phyloP scores from a whole-genome alignment of 2,888 invertebrate genomes.

The Deroplatys truncata region DNA sequence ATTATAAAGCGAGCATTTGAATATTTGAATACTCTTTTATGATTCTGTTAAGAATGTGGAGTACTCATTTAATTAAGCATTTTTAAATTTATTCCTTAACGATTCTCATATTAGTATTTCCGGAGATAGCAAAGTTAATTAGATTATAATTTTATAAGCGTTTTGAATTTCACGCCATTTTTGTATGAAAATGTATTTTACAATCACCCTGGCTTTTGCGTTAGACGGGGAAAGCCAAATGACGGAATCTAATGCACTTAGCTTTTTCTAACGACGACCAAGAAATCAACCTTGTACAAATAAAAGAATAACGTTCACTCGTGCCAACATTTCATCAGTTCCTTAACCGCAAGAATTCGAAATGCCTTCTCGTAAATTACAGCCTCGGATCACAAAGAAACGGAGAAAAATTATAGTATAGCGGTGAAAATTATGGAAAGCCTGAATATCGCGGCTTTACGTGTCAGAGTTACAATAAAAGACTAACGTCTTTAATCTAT shows the following conservation, averaged over 20 bases:
- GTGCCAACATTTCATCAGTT: neutral
- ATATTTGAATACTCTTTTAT: too few relatives aligned
- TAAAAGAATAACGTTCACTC: neutral
- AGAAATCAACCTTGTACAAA: neutral
- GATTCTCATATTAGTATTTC: too few relatives aligned
- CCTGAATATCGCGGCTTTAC: neutral
- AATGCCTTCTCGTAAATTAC: neutral
- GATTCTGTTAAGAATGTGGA: too few relatives aligned
- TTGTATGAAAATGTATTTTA: too few relatives aligned
- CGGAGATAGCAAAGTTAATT: too few relatives aligned
- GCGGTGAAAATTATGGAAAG: neutral
- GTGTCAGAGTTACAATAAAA: neutral
- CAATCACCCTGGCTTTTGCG: neutral
- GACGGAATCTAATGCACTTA: neutral
- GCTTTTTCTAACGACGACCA: neutral
- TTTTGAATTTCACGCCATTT: too few relatives aligned
- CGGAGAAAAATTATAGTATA: neutral
- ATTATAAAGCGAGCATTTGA: too few relatives aligned
- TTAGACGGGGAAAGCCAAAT: neutral
- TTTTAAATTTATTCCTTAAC: too few relatives aligned
- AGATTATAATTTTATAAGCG: too few relatives aligned
- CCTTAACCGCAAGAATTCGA: neutral
- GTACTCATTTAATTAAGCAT: too few relatives aligned
- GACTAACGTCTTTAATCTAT: neutral
- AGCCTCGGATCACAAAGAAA: neutral